Evolutionary conservation across 2,797 vertebrate species (phyloP).

Genomic region (Streptopelia turtur): DNA sequence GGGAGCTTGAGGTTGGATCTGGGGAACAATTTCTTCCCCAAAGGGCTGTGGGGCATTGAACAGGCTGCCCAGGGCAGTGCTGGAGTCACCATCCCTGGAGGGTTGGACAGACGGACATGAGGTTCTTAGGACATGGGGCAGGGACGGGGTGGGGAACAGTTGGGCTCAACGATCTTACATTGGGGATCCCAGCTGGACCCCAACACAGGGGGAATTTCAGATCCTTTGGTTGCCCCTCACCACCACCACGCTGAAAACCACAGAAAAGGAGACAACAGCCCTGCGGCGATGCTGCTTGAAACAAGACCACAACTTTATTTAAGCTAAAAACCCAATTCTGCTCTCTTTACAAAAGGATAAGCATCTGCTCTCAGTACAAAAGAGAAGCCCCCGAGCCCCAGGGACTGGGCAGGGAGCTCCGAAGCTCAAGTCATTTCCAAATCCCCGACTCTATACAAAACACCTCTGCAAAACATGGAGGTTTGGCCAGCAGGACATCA

Average conservation of each 20-base stretch:
- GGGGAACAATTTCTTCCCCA: too few relatives aligned
- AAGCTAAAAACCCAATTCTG: constrained; percentile 40
- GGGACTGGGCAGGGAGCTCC: background rate
- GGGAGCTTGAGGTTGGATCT: too few relatives aligned
- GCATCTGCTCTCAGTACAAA: constrained; percentile 65
- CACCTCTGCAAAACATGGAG: background rate
- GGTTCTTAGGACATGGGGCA: too few relatives aligned
- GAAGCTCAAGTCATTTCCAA: background rate
- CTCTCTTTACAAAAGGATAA: constrained; percentile 76
- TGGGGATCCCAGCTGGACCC: background rate
- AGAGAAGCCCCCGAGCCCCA: background rate
- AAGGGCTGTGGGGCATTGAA: too few relatives aligned
- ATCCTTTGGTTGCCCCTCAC: background rate
- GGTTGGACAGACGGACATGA: too few relatives aligned
- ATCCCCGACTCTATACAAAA: constrained; percentile 52
- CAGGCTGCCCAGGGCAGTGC: too few relatives aligned
- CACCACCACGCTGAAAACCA: background rate
- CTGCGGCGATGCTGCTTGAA: background rate
- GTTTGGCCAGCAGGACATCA: background rate
- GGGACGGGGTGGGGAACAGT: too few relatives aligned
- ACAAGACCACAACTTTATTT: constrained; percentile 78
- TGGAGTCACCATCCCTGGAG: too few relatives aligned
- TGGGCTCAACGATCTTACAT: too few relatives aligned
- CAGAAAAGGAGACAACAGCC: background rate
- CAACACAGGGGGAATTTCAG: fast-evolving